Conservation (phyloP, 2,888 invertebrate species). For the Tryphoninae sp. region DNA sequence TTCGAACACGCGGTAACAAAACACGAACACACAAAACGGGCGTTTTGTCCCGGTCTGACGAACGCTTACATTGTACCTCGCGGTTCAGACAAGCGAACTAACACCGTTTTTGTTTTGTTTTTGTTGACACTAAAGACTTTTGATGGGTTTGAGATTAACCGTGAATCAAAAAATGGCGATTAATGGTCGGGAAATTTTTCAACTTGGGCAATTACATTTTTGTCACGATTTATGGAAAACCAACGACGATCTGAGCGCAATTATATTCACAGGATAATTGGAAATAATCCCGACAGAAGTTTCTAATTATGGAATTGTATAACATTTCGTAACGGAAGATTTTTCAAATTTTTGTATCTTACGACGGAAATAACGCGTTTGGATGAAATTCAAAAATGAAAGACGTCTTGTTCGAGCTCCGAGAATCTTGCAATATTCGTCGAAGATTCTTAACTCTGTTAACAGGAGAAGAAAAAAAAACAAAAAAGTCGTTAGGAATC, state of each 20-base stretch:
- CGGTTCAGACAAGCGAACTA: background rate
- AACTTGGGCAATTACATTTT: too few species aligned
- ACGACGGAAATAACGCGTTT: background rate
- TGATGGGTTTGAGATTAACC: background rate
- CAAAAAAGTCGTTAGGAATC: background rate
- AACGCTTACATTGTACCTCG: background rate
- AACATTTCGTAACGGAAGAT: too few species aligned
- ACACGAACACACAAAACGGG: background rate
- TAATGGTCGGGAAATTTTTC: too few species aligned
- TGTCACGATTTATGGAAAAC: too few species aligned
- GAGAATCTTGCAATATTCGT: background rate
- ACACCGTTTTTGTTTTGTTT: background rate
- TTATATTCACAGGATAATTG: too few species aligned
- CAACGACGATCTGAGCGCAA: too few species aligned
- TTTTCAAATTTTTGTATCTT: background rate
- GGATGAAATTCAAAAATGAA: background rate
- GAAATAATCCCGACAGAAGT: too few species aligned
- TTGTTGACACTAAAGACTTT: background rate
- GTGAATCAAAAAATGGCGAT: background rate
- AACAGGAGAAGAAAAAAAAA: background rate
- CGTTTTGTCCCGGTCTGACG: background rate
- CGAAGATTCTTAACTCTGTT: slow-evolving; percentile 15
- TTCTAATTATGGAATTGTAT: too few species aligned
- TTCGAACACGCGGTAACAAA: background rate
- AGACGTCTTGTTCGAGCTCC: slow-evolving; percentile 2